Evolutionary conservation across 2,113 vertebrate genomes (phyloP).

Genomic region (Burhinus bistriatus): DNA sequence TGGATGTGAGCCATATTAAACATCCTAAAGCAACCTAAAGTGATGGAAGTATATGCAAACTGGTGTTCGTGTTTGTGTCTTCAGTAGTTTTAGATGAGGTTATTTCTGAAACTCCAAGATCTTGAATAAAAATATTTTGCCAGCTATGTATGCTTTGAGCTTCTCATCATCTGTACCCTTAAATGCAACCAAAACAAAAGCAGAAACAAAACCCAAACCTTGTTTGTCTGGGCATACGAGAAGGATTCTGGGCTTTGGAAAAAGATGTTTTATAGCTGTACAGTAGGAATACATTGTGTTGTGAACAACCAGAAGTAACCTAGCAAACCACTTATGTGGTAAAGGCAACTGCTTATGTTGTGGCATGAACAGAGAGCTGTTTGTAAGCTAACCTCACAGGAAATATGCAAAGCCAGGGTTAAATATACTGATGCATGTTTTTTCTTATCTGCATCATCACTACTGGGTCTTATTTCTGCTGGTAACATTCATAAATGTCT

Average conservation of each 20-base stretch:
- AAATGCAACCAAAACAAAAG: background rate
- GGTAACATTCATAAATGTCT: background rate
- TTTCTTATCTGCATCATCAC: background rate
- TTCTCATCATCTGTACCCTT: background rate
- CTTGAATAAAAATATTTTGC: background rate
- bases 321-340: background rate
- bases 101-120: background rate
- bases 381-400: background rate
- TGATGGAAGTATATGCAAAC: background rate
- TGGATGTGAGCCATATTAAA: background rate
- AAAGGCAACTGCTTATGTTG: background rate
- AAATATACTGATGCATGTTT: background rate
- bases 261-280: background rate
- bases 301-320: background rate
- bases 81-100: background rate
- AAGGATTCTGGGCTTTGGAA: background rate
- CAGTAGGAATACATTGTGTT: background rate
- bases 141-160: background rate
- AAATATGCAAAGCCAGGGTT: background rate
- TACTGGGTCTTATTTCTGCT: background rate
- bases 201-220: background rate
- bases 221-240: background rate
- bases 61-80: background rate
- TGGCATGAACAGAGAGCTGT: background rate
- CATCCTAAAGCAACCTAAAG: slow-evolving; percentile 4